A percentile compares a stretch with the other conserved stretches of the same genome.
Evolutionary conservation across 1,140 invertebrate genomes (phyloP).

Genomic region (Aphidius gifuensis): DNA sequence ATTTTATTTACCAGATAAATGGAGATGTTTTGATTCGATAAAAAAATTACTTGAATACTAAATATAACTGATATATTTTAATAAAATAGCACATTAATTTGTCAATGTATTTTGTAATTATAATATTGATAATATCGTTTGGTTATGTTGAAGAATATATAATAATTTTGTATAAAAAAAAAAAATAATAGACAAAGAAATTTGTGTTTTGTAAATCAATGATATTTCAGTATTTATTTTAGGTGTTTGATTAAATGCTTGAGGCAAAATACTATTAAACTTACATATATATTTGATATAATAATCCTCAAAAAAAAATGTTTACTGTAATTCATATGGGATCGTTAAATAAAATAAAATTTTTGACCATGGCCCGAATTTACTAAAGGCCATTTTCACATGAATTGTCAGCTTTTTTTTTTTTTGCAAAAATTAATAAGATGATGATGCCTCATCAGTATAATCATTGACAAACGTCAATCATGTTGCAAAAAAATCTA

Average conservation of each 20-base stretch:
- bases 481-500: background rate
- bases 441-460: conserved; percentile 19
- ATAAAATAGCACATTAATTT: too few relatives aligned
- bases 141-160: too few relatives aligned
- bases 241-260: too few relatives aligned
- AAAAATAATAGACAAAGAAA: too few relatives aligned
- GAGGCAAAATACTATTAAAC: background rate
- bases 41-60: conserved; percentile 74
- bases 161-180: too few relatives aligned
- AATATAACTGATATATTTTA: background rate
- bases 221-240: too few relatives aligned
- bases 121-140: too few relatives aligned
- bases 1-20: conserved; percentile 94
- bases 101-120: too few relatives aligned
- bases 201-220: too few relatives aligned
- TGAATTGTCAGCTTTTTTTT: conserved; percentile 24
- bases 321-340: conserved; percentile 1
- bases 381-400: conserved; percentile 18
- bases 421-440: conserved; percentile 29
- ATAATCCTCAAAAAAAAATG: conserved; percentile 3
- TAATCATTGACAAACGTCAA: background rate
- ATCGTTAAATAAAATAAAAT: background rate
- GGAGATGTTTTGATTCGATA: conserved; percentile 83
- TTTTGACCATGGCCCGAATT: conserved; percentile 35
- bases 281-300: background rate